phyloP scores from a whole-genome alignment of 2,113 vertebrate genomes.

The Thomomys bottae region DNA sequence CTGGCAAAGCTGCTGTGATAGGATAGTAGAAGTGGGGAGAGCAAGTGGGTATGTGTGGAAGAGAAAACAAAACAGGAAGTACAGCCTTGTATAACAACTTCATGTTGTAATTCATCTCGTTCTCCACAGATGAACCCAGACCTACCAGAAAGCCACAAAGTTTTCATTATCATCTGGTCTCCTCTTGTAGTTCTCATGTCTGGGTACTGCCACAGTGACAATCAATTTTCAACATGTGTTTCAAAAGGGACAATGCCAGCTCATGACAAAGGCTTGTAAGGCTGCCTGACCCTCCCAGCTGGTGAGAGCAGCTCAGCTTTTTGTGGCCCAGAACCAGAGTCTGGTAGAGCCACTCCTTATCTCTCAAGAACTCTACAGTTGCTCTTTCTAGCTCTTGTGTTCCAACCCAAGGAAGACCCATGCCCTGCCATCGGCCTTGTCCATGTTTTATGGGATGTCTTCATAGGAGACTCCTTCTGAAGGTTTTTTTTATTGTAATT shows the following conservation, averaged over 20 bases:
- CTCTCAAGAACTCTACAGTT: no score
- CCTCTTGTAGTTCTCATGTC: neutral
- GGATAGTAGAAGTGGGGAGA: neutral
- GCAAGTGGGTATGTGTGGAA: neutral
- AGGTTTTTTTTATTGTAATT: no score
- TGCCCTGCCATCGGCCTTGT: neutral
- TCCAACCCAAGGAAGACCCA: neutral
- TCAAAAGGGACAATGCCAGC: neutral
- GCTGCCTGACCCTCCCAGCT: no score
- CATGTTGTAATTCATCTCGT: neutral
- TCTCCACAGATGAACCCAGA: neutral
- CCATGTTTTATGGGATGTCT: no score
- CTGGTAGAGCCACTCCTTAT: no score
- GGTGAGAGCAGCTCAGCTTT: no score
- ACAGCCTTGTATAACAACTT: neutral
- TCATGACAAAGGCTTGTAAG: fast-evolving
- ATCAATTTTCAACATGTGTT: no score
- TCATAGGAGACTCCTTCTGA: neutral
- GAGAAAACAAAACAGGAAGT: neutral
- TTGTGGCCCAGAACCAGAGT: no score
- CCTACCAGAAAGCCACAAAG: neutral
- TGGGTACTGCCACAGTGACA: no score
- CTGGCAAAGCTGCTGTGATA: neutral
- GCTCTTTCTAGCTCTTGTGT: neutral
- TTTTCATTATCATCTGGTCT: neutral